A percentile compares a stretch with the other conserved stretches of the same genome.
Conservation (phyloP, 2,113 vertebrate species). For the Glareola pratincola region DNA sequence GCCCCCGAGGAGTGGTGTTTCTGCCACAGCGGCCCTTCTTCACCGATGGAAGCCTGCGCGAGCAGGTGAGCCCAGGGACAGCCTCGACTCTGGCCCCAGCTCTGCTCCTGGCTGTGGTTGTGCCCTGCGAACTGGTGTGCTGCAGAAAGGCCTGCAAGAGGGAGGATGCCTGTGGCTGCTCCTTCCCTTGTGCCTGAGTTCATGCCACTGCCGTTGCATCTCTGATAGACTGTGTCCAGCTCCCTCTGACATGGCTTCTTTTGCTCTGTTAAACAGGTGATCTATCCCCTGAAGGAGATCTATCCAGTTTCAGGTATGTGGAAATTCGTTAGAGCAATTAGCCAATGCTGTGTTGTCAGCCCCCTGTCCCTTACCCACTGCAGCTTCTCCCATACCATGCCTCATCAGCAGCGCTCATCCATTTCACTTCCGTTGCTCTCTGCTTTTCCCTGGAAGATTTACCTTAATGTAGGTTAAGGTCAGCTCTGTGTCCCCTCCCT, state of each 20-base stretch:
- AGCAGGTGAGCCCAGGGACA: constrained; percentile 81
- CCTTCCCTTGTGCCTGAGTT: not conserved
- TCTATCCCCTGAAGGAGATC: constrained; percentile 93
- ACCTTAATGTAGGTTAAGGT: not conserved
- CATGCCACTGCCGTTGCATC: accelerated
- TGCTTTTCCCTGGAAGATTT: not conserved
- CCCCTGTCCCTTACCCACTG: not conserved
- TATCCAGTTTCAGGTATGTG: constrained; percentile 89
- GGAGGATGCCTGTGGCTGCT: not conserved
- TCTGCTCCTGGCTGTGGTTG: not conserved
- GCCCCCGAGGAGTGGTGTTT: constrained; percentile 91
- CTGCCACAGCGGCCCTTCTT: constrained; percentile 93
- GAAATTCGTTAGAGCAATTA: not conserved
- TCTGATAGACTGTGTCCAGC: not conserved
- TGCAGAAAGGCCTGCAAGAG: not conserved
- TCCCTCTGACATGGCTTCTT: not conserved
- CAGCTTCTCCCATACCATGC: not conserved
- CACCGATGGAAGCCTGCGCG: constrained; percentile 91
- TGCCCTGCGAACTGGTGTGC: not conserved
- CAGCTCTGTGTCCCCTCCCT: not conserved
- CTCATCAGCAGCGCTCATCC: not conserved
- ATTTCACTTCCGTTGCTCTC: not conserved
- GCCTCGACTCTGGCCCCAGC: not conserved
- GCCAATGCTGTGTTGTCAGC: not conserved
- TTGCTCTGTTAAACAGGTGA: constrained; percentile 80